A percentile compares a stretch with the other conserved stretches of the same genome.
Evolutionary conservation across 2,888 invertebrate species (phyloP).

Genomic region (Panzeria rudis): DNA sequence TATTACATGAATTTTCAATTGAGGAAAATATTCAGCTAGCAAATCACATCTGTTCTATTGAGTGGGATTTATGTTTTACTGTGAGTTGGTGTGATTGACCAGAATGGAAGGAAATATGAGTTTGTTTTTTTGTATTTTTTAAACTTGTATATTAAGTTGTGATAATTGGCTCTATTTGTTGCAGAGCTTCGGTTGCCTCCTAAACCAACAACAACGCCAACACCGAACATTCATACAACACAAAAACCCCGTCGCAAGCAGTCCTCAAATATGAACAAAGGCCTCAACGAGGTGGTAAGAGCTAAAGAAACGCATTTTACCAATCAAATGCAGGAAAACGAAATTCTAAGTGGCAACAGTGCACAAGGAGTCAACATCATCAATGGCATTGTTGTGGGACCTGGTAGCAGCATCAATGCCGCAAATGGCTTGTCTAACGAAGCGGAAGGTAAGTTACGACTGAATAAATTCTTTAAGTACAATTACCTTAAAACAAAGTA

Average conservation of each 20-base stretch:
- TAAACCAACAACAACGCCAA: constrained; percentile 82
- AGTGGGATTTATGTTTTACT: constrained; percentile 14
- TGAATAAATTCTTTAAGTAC: constrained; percentile 78
- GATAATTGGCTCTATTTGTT: constrained; percentile 78
- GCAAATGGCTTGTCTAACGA: constrained; percentile 81
- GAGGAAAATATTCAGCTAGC: background rate
- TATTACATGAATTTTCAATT: background rate
- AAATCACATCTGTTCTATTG: constrained; percentile 32
- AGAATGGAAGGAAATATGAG: constrained; percentile 31
- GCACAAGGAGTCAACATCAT: constrained; percentile 78
- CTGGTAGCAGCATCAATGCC: constrained; percentile 76
- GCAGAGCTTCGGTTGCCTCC: constrained; percentile 83
- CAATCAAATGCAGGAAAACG: constrained; percentile 82
- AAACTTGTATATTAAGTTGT: constrained; percentile 58
- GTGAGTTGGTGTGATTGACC: constrained; percentile 25
- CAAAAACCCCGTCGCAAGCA: constrained; percentile 82
- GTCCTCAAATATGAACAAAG: constrained; percentile 79
- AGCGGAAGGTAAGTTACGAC: constrained; percentile 82
- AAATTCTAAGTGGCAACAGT: constrained; percentile 75
- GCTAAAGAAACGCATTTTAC: constrained; percentile 82
- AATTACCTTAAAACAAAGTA: constrained; percentile 46
- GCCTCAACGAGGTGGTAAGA: constrained; percentile 83
- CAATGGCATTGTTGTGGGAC: constrained; percentile 79
- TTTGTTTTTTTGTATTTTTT: constrained; percentile 22
- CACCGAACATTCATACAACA: constrained; percentile 81